phyloP scores from a whole-genome alignment of 1,140 invertebrate genomes.

The Hycleus cichorii region DNA sequence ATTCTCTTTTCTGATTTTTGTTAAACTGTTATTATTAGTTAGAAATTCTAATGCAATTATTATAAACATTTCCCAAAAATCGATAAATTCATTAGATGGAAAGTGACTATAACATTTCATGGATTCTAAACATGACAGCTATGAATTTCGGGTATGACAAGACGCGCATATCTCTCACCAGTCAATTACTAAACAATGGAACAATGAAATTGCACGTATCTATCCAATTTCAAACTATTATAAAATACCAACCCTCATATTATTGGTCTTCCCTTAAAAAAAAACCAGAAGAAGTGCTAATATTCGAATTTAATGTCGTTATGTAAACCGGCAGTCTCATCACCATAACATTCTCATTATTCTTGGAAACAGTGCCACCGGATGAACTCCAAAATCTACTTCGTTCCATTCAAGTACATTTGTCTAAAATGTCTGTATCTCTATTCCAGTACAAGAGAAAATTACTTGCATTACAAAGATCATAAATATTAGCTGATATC shows the following conservation, averaged over 20 bases:
- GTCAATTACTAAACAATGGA: not conserved
- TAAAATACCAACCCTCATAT: constrained; percentile 22
- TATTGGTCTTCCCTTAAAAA: constrained; percentile 18
- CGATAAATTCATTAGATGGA: no score
- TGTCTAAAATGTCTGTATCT: constrained; percentile 32
- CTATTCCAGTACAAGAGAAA: constrained; percentile 25
- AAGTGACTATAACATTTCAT: constrained; percentile 2
- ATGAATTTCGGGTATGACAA: not conserved
- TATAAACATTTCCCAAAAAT: no score
- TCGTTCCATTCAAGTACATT: constrained; percentile 28
- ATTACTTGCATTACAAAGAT: constrained; percentile 28
- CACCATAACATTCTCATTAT: constrained; percentile 40
- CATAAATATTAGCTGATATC: constrained; percentile 27
- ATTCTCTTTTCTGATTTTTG: no score
- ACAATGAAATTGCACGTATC: not conserved
- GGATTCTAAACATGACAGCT: not conserved
- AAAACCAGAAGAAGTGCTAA: constrained; percentile 16
- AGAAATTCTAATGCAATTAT: no score
- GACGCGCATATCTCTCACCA: not conserved
- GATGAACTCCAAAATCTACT: constrained; percentile 28
- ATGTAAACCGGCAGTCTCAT: constrained; percentile 31
- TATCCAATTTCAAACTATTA: not conserved
- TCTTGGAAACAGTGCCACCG: constrained; percentile 24
- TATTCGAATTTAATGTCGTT: constrained; percentile 34
- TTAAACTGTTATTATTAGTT: no score